Evolutionary conservation across 1,140 invertebrate genomes (phyloP).

Genomic region (Drosophila albomicans): DNA sequence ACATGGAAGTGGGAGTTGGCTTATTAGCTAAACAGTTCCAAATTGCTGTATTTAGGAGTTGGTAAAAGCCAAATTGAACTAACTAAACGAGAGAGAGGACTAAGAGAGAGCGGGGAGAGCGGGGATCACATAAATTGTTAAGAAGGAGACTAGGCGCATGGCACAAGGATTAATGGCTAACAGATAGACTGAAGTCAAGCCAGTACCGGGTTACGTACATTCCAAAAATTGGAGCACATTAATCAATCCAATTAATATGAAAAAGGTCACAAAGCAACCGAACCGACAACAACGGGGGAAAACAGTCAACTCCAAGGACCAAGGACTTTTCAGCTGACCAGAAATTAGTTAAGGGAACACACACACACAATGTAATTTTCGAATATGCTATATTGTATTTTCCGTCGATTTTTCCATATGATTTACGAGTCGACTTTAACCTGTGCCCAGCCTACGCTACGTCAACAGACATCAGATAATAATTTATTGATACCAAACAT

Average conservation of each 20-base stretch:
- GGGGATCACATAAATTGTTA: constrained; percentile 27
- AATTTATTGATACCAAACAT: constrained; percentile 78
- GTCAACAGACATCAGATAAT: constrained; percentile 65
- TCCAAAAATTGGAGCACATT: constrained; percentile 74
- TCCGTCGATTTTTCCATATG: constrained; percentile 50
- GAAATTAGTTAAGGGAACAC: constrained; percentile 41
- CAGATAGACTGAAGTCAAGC: constrained; percentile 24
- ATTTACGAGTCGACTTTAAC: constrained; percentile 69
- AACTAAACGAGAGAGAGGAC: too few relatives aligned
- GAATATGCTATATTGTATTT: not conserved
- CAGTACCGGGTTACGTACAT: constrained; percentile 56
- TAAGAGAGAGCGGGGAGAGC: not conserved
- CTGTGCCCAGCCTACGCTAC: too few relatives aligned
- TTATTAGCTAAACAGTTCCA: constrained; percentile 42
- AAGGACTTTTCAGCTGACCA: not conserved
- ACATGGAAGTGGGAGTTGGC: not conserved
- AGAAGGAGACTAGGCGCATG: constrained; percentile 14
- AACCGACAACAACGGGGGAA: not conserved
- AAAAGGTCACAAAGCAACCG: constrained; percentile 59
- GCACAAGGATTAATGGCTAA: constrained; percentile 43
- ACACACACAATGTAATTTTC: constrained; percentile 37
- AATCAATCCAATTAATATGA: constrained; percentile 78
- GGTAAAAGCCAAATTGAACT: not conserved
- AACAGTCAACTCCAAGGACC: constrained; percentile 17
- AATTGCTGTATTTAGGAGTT: constrained; percentile 31